phyloP scores from a whole-genome alignment of 2,797 vertebrate species.

The Chrosomus eos region DNA sequence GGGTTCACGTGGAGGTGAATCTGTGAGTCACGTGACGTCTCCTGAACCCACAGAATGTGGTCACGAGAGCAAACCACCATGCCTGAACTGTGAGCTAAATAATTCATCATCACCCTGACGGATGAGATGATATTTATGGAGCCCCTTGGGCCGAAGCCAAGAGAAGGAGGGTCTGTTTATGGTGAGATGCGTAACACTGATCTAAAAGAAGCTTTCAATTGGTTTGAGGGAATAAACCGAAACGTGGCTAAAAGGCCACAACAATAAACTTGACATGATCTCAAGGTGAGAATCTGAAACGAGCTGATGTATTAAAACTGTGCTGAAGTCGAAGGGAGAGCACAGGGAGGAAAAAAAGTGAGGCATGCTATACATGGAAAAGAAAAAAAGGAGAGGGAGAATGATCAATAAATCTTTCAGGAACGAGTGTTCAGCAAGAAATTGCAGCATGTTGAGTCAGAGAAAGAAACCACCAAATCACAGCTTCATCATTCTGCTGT shows the following conservation, averaged over 20 bases:
- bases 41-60: not conserved
- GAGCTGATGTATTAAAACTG: not conserved
- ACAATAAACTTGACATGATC: not conserved
- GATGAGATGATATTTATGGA: constrained; percentile 77
- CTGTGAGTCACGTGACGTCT: not conserved
- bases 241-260: not conserved
- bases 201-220: constrained; percentile 23
- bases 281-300: not conserved
- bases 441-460: constrained; percentile 37
- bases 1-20: constrained; percentile 17
- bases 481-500: not conserved
- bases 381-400: not conserved
- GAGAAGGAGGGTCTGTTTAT: not conserved
- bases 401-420: constrained; percentile 49
- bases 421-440: constrained; percentile 23
- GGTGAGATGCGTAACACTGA: not conserved
- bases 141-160: constrained; percentile 57
- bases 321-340: not conserved
- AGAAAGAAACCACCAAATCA: constrained; percentile 28
- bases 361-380: constrained; percentile 1
- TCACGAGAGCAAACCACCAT: not conserved
- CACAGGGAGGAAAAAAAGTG: not conserved
- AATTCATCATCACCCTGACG: constrained; percentile 73
- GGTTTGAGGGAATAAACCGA: not conserved
- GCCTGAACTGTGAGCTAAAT: constrained; percentile 66